These are phyloP conservation scores for Campodea augens DNA, from an alignment of 1,140 invertebrate genomes.

Conservation along the genomic window DNA sequence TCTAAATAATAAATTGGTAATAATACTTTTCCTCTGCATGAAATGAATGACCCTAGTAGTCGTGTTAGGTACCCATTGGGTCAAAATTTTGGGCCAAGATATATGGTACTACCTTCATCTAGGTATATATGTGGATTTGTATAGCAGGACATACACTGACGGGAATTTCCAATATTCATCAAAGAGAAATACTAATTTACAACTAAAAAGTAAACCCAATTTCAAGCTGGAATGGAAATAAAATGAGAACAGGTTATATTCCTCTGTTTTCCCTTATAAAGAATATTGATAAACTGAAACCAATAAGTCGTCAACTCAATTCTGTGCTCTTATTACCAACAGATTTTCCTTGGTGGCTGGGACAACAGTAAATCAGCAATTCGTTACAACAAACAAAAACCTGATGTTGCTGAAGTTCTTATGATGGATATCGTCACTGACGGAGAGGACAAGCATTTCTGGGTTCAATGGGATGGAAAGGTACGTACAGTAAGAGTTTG, in stretches of 20 bases:
- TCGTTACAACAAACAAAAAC: slow-evolving; percentile 35
- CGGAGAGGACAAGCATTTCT: slow-evolving; percentile 16
- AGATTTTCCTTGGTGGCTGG: slow-evolving; percentile 40
- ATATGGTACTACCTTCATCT: no score
- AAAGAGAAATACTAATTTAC: no score
- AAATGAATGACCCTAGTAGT: no score
- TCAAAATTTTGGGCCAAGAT: no score
- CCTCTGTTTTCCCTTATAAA: neutral
- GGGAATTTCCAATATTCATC: no score
- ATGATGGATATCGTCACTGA: slow-evolving; percentile 13
- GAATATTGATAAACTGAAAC: neutral
- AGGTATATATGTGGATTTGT: no score
- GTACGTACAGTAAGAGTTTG: slow-evolving; percentile 17
- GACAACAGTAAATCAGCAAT: slow-evolving; percentile 38
- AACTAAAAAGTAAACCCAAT: neutral
- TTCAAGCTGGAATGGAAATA: neutral
- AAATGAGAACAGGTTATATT: neutral
- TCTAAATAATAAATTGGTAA: no score
- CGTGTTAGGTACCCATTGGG: no score
- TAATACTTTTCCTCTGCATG: no score
- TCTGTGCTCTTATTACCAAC: no score
- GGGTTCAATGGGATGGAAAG: slow-evolving; percentile 12
- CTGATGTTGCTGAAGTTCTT: slow-evolving; percentile 22
- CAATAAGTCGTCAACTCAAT: neutral
- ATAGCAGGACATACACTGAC: no score